Percentiles rank a stretch among this genome's conserved stretches.
phyloP scores from a whole-genome alignment of 1,140 invertebrate genomes.

The Thaumetopoea pityocampa region DNA sequence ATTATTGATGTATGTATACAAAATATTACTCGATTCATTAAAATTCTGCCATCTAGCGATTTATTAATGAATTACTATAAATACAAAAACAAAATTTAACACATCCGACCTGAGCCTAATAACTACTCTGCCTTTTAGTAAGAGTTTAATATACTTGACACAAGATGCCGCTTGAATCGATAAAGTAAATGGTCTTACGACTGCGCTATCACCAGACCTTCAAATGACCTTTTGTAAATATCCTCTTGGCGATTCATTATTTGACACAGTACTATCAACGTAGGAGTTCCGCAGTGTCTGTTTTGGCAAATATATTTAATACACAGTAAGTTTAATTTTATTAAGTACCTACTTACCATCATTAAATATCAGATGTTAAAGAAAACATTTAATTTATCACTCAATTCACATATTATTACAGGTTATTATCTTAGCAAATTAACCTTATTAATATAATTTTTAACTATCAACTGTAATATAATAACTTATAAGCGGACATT shows the following conservation, averaged over 20 bases:
- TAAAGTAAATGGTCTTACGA: conserved; percentile 22
- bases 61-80: too few relatives aligned
- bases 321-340: conserved; percentile 39
- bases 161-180: conserved; percentile 27
- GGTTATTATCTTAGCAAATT: conserved; percentile 2
- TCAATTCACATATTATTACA: conserved; percentile 2
- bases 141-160: not conserved
- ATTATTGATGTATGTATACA: too few relatives aligned
- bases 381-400: conserved; percentile 1
- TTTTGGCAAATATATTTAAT: conserved; percentile 22
- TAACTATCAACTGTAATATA: too few relatives aligned
- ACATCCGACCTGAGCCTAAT: too few relatives aligned
- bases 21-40: too few relatives aligned
- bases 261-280: conserved; percentile 60
- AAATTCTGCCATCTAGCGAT: too few relatives aligned
- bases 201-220: conserved; percentile 50
- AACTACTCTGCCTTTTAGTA: too few relatives aligned
- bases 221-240: conserved; percentile 69
- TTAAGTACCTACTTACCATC: conserved; percentile 1
- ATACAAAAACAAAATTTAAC: too few relatives aligned
- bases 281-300: conserved; percentile 43
- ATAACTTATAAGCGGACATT: too few relatives aligned
- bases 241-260: conserved; percentile 47
- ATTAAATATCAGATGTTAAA: conserved; percentile 3
- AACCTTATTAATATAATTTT: not conserved